phyloP scores from a whole-genome alignment of 1,140 invertebrate species.

The Drosophila pectinifera region DNA sequence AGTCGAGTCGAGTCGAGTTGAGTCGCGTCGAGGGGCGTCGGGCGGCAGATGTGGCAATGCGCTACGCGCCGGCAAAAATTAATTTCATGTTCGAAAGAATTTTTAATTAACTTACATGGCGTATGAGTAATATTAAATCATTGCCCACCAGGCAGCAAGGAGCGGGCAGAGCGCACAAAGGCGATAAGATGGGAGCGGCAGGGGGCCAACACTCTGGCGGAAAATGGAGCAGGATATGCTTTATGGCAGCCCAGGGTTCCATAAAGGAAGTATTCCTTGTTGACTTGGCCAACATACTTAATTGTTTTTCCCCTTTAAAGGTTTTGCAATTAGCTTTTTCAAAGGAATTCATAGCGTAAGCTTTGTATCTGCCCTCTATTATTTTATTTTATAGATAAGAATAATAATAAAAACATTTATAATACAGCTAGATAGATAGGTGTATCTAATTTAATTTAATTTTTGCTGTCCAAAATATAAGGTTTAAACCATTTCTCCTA shows the following conservation, averaged over 20 bases:
- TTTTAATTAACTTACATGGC: conserved; percentile 73
- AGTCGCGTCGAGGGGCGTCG: too few relatives aligned
- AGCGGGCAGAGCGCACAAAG: not conserved
- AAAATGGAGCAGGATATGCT: conserved; percentile 14
- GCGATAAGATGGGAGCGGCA: not conserved
- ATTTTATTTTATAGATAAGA: too few relatives aligned
- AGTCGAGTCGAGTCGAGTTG: not conserved
- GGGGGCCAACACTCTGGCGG: not conserved
- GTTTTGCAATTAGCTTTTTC: too few relatives aligned
- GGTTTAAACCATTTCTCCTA: too few relatives aligned
- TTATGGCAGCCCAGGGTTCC: not conserved
- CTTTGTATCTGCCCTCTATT: too few relatives aligned
- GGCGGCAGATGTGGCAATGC: conserved; percentile 34
- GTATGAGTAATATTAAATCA: conserved; percentile 69
- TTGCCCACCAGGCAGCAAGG: conserved; percentile 14
- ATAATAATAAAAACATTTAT: too few relatives aligned
- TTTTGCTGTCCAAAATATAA: too few relatives aligned
- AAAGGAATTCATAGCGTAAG: too few relatives aligned
- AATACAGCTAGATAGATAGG: too few relatives aligned
- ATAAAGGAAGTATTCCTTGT: not conserved
- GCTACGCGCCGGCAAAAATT: conserved; percentile 58
- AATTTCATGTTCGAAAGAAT: conserved; percentile 67
- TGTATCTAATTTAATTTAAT: too few relatives aligned
- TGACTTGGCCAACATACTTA: not conserved
- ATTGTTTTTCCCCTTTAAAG: not conserved